These are phyloP conservation scores for Cryptotermes secundus DNA, from an alignment of 1,140 invertebrate species.

Conservation along the genomic window DNA sequence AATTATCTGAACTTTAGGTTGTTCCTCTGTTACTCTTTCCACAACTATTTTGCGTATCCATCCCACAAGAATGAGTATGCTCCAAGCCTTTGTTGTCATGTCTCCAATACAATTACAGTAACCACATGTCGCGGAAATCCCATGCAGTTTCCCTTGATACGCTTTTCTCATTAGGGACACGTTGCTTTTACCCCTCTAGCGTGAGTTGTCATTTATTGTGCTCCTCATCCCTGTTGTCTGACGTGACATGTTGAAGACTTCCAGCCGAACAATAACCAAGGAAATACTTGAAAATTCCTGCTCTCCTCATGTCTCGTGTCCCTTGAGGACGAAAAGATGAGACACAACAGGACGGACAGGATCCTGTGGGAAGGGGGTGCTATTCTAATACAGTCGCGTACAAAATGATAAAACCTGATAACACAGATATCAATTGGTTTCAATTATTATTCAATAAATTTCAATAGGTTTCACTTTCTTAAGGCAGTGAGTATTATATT, in stretches of 20 bases:
- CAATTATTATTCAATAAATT: too few species aligned
- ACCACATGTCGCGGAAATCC: not conserved
- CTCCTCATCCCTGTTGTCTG: not conserved
- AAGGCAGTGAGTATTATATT: too few species aligned
- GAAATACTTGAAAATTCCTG: slow-evolving; percentile 1
- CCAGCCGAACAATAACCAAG: not conserved
- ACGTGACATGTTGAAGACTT: not conserved
- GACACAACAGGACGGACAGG: not conserved
- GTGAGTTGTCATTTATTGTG: not conserved
- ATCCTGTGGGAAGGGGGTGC: not conserved
- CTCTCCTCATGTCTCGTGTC: not conserved
- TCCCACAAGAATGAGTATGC: not conserved
- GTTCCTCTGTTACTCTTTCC: not conserved
- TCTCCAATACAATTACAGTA: not conserved
- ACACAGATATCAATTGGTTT: not conserved
- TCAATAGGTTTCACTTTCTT: too few species aligned
- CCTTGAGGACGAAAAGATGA: not conserved
- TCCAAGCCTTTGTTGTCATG: not conserved
- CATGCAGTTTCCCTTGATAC: not conserved
- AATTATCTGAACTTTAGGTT: not conserved
- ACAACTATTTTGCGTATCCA: not conserved
- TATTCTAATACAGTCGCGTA: not conserved
- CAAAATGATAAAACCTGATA: not conserved
- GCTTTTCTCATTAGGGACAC: not conserved
- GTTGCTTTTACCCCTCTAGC: not conserved